A percentile compares a stretch with the other conserved stretches of the same genome.
Evolutionary conservation across 2,888 invertebrate species (phyloP).

Genomic region (Drosophila demipolita): DNA sequence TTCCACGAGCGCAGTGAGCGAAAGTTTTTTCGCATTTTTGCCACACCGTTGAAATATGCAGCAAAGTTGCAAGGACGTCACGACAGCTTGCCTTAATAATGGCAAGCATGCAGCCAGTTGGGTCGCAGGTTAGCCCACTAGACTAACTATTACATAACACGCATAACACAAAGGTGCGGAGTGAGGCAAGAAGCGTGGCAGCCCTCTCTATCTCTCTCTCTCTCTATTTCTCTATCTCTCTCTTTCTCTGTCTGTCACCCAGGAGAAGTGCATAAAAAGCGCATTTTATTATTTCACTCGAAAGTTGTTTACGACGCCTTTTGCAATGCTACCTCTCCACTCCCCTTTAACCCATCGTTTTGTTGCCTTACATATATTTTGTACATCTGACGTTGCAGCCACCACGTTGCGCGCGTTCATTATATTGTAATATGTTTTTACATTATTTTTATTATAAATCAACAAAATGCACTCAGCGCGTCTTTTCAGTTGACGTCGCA

Average conservation of each 20-base stretch:
- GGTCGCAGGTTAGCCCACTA: not conserved
- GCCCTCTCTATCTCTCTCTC: not conserved
- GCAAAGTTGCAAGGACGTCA: constrained; percentile 73
- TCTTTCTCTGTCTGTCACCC: constrained; percentile 4
- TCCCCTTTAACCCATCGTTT: not conserved
- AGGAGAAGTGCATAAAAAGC: constrained; percentile 70
- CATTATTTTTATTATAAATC: constrained; percentile 77
- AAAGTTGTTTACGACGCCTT: constrained; percentile 75
- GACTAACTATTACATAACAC: constrained; percentile 69
- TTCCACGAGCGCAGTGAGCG: constrained; percentile 52
- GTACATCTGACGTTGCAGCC: constrained; percentile 42
- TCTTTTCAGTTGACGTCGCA: constrained; percentile 61
- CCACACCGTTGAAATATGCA: constrained; percentile 69
- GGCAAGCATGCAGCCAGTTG: constrained; percentile 18
- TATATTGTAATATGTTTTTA: constrained; percentile 74
- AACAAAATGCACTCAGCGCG: constrained; percentile 72
- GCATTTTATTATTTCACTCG: constrained; percentile 79
- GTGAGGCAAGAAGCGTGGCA: constrained; percentile 23
- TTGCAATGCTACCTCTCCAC: constrained; percentile 22
- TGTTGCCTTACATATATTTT: constrained; percentile 12
- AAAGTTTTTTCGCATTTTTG: constrained; percentile 62
- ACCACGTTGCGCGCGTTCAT: constrained; percentile 62
- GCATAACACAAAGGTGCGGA: constrained; percentile 53
- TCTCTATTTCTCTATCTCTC: not conserved
- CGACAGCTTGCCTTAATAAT: constrained; percentile 71